Percentiles rank a stretch among this genome's conserved stretches.
Evolutionary conservation across 2,797 vertebrate genomes (phyloP).

Genomic region (Lycodopsis pacificus): DNA sequence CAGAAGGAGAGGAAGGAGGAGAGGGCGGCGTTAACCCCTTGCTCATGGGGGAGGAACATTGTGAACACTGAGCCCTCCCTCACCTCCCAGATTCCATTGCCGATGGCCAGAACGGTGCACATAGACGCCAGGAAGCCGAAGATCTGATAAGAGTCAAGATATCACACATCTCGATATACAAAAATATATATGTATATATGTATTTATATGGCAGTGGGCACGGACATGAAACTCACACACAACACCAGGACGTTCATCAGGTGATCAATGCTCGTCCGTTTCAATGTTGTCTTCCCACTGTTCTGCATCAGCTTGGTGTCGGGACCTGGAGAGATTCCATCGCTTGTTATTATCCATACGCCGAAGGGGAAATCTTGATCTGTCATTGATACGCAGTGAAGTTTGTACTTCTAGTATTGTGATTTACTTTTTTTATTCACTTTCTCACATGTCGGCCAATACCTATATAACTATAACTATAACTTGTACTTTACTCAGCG

Average conservation of each 20-base stretch:
- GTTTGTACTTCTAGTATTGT: neutral
- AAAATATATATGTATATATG: neutral
- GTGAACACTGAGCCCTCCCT: constrained; percentile 87
- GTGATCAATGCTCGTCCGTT: constrained; percentile 93
- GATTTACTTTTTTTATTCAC: neutral
- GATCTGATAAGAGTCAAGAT: constrained; percentile 82
- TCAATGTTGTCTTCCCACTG: constrained; percentile 91
- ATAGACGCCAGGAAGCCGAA: constrained; percentile 89
- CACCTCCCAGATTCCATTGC: constrained; percentile 91
- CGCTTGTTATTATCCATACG: neutral
- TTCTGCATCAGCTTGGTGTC: constrained; percentile 99
- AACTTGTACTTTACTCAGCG: neutral
- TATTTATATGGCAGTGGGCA: neutral
- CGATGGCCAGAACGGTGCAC: constrained; percentile 90
- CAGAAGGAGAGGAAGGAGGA: constrained; percentile 91
- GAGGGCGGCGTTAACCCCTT: constrained; percentile 77
- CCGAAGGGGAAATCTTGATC: neutral
- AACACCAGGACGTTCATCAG: constrained; percentile 95
- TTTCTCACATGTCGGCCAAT: neutral
- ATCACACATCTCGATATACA: neutral
- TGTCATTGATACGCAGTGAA: neutral
- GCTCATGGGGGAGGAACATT: constrained; percentile 86
- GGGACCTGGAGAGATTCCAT: constrained; percentile 85
- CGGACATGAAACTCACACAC: constrained; percentile 86
- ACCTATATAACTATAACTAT: no score